Percentiles rank a stretch among this genome's conserved stretches.
Conservation (phyloP, 2,113 vertebrate genomes). For the Protobothrops mucrosquamatus region DNA sequence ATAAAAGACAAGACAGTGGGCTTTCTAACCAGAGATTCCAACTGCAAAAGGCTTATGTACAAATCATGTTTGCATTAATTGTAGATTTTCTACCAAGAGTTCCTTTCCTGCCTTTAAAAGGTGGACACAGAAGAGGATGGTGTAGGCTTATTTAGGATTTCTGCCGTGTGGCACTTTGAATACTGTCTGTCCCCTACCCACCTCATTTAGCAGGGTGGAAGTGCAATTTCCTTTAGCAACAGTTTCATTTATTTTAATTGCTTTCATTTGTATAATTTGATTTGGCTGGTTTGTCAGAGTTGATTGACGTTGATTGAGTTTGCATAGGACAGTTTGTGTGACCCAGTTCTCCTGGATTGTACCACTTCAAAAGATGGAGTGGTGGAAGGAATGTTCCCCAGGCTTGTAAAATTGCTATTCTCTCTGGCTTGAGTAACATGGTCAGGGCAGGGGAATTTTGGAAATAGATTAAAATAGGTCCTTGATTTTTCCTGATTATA, state of each 20-base stretch:
- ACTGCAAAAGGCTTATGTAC: background rate
- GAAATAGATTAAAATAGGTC: background rate
- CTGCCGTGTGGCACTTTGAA: slow-evolving; percentile 10
- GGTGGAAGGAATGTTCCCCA: background rate
- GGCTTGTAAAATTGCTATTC: background rate
- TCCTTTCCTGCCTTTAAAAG: background rate
- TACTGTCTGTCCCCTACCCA: background rate
- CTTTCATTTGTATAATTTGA: background rate
- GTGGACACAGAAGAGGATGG: background rate
- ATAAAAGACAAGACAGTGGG: background rate
- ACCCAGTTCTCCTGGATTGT: background rate
- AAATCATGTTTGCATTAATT: background rate
- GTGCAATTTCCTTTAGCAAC: background rate
- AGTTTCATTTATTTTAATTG: background rate
- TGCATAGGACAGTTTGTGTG: background rate
- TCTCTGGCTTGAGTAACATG: background rate
- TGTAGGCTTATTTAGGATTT: background rate
- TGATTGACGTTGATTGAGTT: background rate
- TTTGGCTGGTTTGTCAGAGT: background rate
- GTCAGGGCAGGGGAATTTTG: background rate
- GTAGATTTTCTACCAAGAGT: background rate
- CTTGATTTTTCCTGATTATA: background rate
- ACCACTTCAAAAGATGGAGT: background rate
- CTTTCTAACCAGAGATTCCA: background rate
- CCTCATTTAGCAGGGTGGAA: background rate